phyloP scores from a whole-genome alignment of 2,888 invertebrate genomes.

The Schrankia costaestrigalis region DNA sequence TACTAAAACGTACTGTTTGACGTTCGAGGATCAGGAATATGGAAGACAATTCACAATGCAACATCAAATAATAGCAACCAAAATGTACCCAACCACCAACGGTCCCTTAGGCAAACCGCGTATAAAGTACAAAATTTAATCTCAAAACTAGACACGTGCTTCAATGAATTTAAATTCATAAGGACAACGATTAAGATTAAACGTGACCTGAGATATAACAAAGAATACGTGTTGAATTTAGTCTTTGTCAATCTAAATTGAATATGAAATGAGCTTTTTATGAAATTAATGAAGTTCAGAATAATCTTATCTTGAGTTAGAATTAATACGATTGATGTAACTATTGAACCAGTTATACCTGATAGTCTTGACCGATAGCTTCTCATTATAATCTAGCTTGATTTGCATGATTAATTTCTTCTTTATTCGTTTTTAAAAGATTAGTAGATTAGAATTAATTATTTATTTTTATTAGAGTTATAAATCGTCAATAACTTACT shows the following conservation, averaged over 20 bases:
- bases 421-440: too few relatives aligned
- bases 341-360: too few relatives aligned
- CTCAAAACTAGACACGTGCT: conserved; percentile 17
- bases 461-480: too few relatives aligned
- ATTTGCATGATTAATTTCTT: too few relatives aligned
- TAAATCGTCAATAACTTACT: too few relatives aligned
- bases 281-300: background rate
- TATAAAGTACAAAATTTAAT: conserved; percentile 11
- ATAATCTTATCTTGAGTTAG: background rate
- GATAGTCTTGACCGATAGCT: too few relatives aligned
- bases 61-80: background rate
- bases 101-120: conserved; percentile 7
- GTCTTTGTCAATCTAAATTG: conserved; percentile 17
- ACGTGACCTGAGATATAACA: conserved; percentile 19
- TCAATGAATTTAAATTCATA: conserved; percentile 23
- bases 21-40: too few relatives aligned
- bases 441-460: too few relatives aligned
- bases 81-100: background rate
- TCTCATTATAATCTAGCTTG: too few relatives aligned
- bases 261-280: conserved; percentile 13
- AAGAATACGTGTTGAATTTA: conserved; percentile 20
- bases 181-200: conserved; percentile 16
- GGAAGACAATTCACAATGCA: too few relatives aligned
- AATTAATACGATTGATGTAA: too few relatives aligned
- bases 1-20: too few relatives aligned